These are phyloP conservation scores for Spilarctia lutea DNA, from an alignment of 2,888 invertebrate species.

Conservation along the genomic window DNA sequence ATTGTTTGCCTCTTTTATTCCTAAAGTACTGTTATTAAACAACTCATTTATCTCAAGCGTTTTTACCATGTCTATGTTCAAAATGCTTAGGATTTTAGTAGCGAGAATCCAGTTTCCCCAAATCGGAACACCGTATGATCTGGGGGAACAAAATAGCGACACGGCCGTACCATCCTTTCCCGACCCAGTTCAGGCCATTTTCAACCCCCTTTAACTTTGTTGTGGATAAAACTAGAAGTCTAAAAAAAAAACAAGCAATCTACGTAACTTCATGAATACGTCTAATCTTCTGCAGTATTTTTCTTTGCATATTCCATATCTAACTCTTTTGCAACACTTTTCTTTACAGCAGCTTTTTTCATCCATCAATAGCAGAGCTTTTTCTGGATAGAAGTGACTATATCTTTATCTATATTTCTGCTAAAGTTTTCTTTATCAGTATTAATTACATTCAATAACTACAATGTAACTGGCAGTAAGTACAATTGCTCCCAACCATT, in stretches of 20 bases:
- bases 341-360: too few relatives aligned
- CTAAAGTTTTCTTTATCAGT: neutral
- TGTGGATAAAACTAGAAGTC: too few relatives aligned
- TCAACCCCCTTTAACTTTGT: too few relatives aligned
- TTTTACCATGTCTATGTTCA: neutral
- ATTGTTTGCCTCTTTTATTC: neutral
- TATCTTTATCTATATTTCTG: neutral
- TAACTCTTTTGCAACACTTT: too few relatives aligned
- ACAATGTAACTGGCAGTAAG: neutral
- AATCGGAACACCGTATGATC: too few relatives aligned
- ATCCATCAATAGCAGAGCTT: neutral
- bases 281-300: neutral
- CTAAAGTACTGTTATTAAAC: too few relatives aligned
- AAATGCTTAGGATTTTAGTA: neutral
- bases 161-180: too few relatives aligned
- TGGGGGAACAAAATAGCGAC: too few relatives aligned
- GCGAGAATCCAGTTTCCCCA: neutral
- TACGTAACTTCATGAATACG: neutral
- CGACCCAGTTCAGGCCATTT: too few relatives aligned
- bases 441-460: neutral
- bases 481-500: neutral
- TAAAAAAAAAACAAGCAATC: too few relatives aligned
- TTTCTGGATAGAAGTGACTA: neutral
- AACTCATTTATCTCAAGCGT: neutral
- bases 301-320: neutral